Conservation (phyloP, 2,888 invertebrate genomes). For the Petrolisthes cinctipes region DNA sequence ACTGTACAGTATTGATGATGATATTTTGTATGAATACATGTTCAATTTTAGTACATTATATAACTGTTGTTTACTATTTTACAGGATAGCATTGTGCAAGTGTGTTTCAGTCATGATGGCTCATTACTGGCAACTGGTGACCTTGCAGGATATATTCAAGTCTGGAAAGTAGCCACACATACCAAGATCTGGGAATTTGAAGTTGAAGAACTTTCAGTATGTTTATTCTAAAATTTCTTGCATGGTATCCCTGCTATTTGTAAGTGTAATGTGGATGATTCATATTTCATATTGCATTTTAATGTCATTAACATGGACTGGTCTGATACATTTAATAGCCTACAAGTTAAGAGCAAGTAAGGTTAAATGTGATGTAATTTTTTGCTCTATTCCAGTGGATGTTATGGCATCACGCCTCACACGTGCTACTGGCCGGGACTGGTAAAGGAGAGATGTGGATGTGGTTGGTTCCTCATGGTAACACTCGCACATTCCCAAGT, state of each 20-base stretch:
- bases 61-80: constrained; percentile 9
- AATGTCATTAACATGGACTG: too few relatives aligned
- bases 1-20: not conserved
- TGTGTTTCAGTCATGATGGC: constrained; percentile 85
- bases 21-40: not conserved
- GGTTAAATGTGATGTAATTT: not conserved
- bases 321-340: too few relatives aligned
- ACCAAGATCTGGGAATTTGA: constrained; percentile 82
- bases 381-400: constrained; percentile 78
- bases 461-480: constrained; percentile 87
- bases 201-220: constrained; percentile 75
- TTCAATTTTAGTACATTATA: not conserved
- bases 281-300: too few relatives aligned
- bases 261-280: too few relatives aligned
- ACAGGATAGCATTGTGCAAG: constrained; percentile 86
- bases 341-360: too few relatives aligned
- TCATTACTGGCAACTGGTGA: constrained; percentile 87
- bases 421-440: constrained; percentile 85
- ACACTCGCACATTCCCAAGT: constrained; percentile 83
- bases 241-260: not conserved
- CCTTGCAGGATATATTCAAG: constrained; percentile 85
- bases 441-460: constrained; percentile 87
- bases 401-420: constrained; percentile 86
- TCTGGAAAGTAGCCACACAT: constrained; percentile 76
- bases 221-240: constrained; percentile 61